A percentile compares a stretch with the other conserved stretches of the same genome.
These are phyloP conservation scores for Eilema caniola DNA, from an alignment of 2,888 invertebrate genomes.

Conservation along the genomic window DNA sequence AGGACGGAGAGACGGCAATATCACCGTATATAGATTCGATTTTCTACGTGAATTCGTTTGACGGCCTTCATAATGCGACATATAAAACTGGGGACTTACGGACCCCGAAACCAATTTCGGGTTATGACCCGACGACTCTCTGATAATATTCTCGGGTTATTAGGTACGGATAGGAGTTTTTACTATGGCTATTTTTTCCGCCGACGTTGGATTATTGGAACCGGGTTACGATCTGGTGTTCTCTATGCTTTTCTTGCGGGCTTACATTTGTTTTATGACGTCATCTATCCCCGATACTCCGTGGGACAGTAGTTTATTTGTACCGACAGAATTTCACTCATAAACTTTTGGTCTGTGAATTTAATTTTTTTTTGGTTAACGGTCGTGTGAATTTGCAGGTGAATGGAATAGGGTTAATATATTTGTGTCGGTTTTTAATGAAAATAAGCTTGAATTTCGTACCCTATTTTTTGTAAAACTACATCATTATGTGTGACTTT, in stretches of 20 bases:
- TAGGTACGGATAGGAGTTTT: slow-evolving; percentile 87
- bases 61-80: slow-evolving; percentile 88
- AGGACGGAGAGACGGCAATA: slow-evolving; percentile 81
- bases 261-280: slow-evolving; percentile 80
- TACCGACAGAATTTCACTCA: slow-evolving; percentile 39
- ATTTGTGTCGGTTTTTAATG: not conserved
- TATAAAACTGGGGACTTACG: slow-evolving; percentile 87
- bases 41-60: slow-evolving; percentile 88
- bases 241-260: slow-evolving; percentile 64
- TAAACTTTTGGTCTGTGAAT: slow-evolving; percentile 44
- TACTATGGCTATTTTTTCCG: slow-evolving; percentile 87
- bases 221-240: slow-evolving; percentile 78
- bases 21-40: slow-evolving; percentile 88
- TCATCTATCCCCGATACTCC: slow-evolving; percentile 60
- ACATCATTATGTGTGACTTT: no score
- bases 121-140: slow-evolving; percentile 87
- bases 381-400: slow-evolving; percentile 11
- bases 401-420: not conserved
- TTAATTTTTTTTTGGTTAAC: slow-evolving; percentile 48
- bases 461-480: no score
- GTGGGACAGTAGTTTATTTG: slow-evolving; percentile 56
- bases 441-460: no score
- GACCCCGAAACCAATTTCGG: slow-evolving; percentile 88
- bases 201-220: slow-evolving; percentile 84
- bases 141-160: slow-evolving; percentile 87